Conservation (phyloP, 2,888 invertebrate species). For the Stenurella melanura region DNA sequence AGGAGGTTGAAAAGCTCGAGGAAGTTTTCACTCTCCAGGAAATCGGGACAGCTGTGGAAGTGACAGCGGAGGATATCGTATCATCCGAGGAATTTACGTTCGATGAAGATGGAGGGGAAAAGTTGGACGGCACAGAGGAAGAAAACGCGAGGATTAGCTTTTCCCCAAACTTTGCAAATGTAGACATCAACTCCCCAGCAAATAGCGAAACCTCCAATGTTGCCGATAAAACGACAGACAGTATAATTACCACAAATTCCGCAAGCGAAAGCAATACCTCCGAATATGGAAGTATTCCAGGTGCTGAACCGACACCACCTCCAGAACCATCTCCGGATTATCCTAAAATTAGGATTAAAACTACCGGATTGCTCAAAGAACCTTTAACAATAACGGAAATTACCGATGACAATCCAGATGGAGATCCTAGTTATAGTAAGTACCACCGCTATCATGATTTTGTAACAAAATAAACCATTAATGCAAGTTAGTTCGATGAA, state of each 20-base stretch:
- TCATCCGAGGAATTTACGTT: slow-evolving; percentile 14
- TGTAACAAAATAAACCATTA: no score
- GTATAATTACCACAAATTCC: slow-evolving; percentile 42
- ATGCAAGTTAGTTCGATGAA: no score
- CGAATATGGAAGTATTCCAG: slow-evolving; percentile 66
- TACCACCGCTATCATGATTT: slow-evolving; percentile 1
- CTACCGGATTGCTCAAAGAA: slow-evolving; percentile 68
- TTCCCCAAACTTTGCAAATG: slow-evolving; percentile 64
- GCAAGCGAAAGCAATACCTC: slow-evolving; percentile 52
- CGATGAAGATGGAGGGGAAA: not conserved
- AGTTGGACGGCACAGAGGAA: slow-evolving; percentile 60
- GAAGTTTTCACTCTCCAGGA: not conserved
- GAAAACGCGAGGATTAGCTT: slow-evolving; percentile 65
- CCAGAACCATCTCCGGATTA: slow-evolving; percentile 67
- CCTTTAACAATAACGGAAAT: slow-evolving; percentile 69
- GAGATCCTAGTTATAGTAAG: slow-evolving; percentile 61
- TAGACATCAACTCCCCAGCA: slow-evolving; percentile 35
- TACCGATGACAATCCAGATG: slow-evolving; percentile 69
- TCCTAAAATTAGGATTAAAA: slow-evolving; percentile 71
- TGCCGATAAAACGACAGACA: slow-evolving; percentile 48
- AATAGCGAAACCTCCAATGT: slow-evolving; percentile 46
- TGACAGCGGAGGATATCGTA: slow-evolving; percentile 16
- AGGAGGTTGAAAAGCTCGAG: slow-evolving; percentile 23
- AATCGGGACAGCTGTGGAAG: not conserved
- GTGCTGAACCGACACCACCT: slow-evolving; percentile 70